phyloP scores from a whole-genome alignment of 2,113 vertebrate genomes.

The Chaenocephalus aceratus region DNA sequence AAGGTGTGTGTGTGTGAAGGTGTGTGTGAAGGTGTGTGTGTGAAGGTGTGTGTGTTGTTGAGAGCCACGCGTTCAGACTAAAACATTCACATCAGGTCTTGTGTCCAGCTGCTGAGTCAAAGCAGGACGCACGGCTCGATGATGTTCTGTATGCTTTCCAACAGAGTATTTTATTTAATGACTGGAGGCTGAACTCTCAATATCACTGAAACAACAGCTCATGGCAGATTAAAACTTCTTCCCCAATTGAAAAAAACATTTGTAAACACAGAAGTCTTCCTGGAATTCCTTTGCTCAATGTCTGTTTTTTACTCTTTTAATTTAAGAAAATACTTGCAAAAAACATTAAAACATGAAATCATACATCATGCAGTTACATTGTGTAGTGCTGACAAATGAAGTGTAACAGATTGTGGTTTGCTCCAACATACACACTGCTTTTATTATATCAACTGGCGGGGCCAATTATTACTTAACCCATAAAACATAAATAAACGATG shows the following conservation, averaged over 20 bases:
- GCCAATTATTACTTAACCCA: conserved; percentile 56
- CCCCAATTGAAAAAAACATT: neutral
- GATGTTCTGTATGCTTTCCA: conserved; percentile 6
- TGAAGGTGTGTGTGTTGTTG: conserved; percentile 57
- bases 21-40: conserved; percentile 49
- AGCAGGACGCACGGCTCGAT: conserved; percentile 29
- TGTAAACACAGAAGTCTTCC: neutral
- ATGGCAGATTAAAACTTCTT: conserved; percentile 8
- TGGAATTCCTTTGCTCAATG: neutral
- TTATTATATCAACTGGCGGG: conserved; percentile 51
- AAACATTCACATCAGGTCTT: conserved; percentile 41
- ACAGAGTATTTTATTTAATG: neutral
- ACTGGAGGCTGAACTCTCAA: conserved; percentile 1
- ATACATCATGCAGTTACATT: too few species aligned
- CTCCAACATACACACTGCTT: conserved; percentile 16
- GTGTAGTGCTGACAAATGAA: neutral
- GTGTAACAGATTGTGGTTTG: conserved; percentile 3
- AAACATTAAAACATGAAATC: too few species aligned
- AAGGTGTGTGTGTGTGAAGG: too few species aligned
- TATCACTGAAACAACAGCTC: conserved; percentile 26
- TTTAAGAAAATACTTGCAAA: neutral
- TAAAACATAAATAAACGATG: conserved; percentile 52
- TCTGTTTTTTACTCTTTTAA: neutral
- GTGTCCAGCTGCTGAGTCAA: conserved; percentile 50
- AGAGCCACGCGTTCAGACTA: conserved; percentile 50